These are phyloP conservation scores for Apostichopus californicus DNA, from an alignment of 35 echinoderm and acorn worm genomes.

Conservation along the genomic window DNA sequence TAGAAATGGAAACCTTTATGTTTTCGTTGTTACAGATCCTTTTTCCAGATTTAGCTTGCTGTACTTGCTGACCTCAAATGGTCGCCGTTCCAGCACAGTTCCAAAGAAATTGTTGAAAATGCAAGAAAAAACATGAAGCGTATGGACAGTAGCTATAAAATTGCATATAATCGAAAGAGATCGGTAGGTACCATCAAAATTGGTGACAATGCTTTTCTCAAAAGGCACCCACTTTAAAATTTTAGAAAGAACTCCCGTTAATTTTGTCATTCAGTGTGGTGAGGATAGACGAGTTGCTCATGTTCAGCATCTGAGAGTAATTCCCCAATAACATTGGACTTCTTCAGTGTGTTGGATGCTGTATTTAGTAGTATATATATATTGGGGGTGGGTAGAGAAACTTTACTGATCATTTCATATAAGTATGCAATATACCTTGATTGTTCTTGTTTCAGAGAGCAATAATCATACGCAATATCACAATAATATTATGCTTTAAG, in stretches of 20 bases:
- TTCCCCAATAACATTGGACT: not conserved
- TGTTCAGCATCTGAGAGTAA: not conserved
- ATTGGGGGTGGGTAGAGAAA: too few species aligned
- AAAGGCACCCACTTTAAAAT: not conserved
- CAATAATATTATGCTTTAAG: too few species aligned
- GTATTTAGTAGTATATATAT: too few species aligned
- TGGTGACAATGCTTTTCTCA: not conserved
- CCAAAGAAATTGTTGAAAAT: too few species aligned
- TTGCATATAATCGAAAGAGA: not conserved
- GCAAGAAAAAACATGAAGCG: not conserved
- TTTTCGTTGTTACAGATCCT: slow-evolving; percentile 20
- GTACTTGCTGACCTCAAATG: too few species aligned
- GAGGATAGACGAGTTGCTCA: not conserved
- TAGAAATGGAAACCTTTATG: slow-evolving; percentile 9
- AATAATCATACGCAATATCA: too few species aligned
- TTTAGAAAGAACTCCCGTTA: not conserved
- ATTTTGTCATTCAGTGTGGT: slow-evolving; percentile 16
- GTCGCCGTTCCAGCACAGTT: too few species aligned
- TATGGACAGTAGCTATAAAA: not conserved
- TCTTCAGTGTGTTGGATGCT: too few species aligned
- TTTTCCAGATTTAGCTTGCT: slow-evolving; percentile 19
- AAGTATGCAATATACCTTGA: too few species aligned
- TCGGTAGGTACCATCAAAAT: not conserved
- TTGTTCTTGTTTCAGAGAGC: too few species aligned
- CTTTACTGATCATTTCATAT: too few species aligned